A percentile compares a stretch with the other conserved stretches of the same genome.
Conservation (phyloP, 2,113 vertebrate species). For the Garra rufa region DNA sequence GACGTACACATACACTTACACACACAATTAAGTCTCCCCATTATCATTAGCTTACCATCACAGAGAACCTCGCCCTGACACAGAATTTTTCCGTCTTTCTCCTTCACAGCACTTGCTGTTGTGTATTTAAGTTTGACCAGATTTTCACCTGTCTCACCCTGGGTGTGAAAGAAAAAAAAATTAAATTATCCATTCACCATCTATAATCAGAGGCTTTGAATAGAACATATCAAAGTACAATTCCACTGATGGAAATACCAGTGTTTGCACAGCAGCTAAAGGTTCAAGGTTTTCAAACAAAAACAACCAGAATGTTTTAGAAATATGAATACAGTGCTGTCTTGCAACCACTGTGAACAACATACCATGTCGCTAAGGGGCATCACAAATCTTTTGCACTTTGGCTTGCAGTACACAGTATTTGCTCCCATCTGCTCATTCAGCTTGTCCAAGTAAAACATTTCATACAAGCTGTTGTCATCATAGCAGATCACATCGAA, state of each 20-base stretch:
- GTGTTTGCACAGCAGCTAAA: neutral
- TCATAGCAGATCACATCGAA: conserved; percentile 86
- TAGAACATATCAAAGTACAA: neutral
- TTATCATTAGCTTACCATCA: conserved; percentile 78
- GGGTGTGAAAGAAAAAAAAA: conserved; percentile 46
- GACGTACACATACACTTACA: no score
- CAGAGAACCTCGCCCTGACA: conserved; percentile 84
- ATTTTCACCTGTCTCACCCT: conserved; percentile 82
- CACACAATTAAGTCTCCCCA: neutral
- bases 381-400: conserved; percentile 83
- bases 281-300: neutral
- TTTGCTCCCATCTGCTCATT: conserved; percentile 37
- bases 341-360: neutral
- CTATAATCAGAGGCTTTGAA: neutral
- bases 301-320: neutral
- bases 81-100: conserved; percentile 82
- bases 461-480: conserved; percentile 85
- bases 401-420: conserved; percentile 68
- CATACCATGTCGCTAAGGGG: conserved; percentile 85
- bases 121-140: conserved; percentile 81
- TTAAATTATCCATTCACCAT: neutral
- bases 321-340: neutral
- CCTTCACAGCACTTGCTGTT: conserved; percentile 84
- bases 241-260: neutral
- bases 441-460: conserved; percentile 89